Base-by-base conservation (phyloP, 1,140 invertebrate genomes). In the Psilanteris sp. region DNA sequence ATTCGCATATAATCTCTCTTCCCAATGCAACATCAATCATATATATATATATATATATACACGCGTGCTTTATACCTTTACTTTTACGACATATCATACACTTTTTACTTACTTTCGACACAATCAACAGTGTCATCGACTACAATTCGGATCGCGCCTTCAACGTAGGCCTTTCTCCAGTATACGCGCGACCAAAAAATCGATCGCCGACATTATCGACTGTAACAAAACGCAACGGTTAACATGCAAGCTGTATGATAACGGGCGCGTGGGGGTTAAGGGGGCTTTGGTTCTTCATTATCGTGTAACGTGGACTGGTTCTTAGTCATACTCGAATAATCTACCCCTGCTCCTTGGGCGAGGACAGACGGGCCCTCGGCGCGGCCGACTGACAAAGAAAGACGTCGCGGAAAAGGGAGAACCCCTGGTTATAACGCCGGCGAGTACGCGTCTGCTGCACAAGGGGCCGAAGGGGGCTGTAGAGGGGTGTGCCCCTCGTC, bases 311-410 rank as follows among this genome's bases (percentile, higher is more conserved):
- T 57, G 72, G 79, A 50, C 67, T 77, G 14, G 50, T 71, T 79
- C 74, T 81, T 79, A 79, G 79, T 81, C 79, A 81, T 79, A 79
- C 70, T 70, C 36, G 67, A 54, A 70, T 71, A 72, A 76, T 64
- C 64, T 62, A 70, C 76, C 76, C 73, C 70, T 59, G 64, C 36
- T 52, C 67, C 54, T 71, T 73, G 32, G 32, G 26, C 20, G 67
- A 74, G 77, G 70, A 76, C 54, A 68, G 77, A 55, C 50, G 39
- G 48, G 10, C 59, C 44, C 36, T 9, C 31, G 34, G 64, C 15
- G 41, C 52, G 57, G 18, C 24, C n/a, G 55, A 37, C 13, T 67
- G 66, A 75, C 57, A 71, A 70, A 70, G 73, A 55, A 26, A 55
- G 54, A 59, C 18, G 18, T 6, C 26, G 39, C 32, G 14, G 50